Percentiles rank a stretch among this genome's conserved stretches.
Conservation (phyloP, 1,140 invertebrate genomes). For the Daktulosphaira vitifoliae region DNA sequence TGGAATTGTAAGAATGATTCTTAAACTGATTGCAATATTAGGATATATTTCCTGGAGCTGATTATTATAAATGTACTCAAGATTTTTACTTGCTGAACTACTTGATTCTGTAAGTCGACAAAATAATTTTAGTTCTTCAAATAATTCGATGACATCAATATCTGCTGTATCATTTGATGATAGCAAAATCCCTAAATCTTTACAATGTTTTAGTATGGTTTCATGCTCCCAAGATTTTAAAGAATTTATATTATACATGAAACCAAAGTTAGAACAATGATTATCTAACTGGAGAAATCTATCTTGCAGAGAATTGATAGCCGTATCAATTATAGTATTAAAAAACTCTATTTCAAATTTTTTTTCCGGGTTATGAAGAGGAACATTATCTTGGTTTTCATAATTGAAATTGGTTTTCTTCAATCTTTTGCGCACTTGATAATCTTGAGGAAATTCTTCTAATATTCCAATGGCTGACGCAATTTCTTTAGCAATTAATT, state of each 20-base stretch:
- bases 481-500: too few relatives aligned
- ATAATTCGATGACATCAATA: constrained; percentile 5
- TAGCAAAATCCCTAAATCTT: constrained; percentile 7
- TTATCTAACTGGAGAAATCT: not conserved
- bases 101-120: not conserved
- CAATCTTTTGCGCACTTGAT: too few relatives aligned
- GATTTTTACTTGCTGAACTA: constrained; percentile 3
- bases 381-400: not conserved
- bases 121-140: constrained; percentile 1
- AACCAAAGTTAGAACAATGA: constrained; percentile 1
- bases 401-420: too few relatives aligned
- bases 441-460: too few relatives aligned
- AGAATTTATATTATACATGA: not conserved
- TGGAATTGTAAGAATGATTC: constrained; percentile 24
- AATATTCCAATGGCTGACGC: too few relatives aligned
- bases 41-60: not conserved
- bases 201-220: constrained; percentile 7
- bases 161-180: not conserved
- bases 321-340: not conserved
- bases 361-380: constrained; percentile 19
- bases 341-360: constrained; percentile 10
- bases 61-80: not conserved
- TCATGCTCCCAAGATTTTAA: not conserved
- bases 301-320: not conserved
- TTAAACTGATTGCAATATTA: not conserved